A percentile compares a stretch with the other conserved stretches of the same genome.
Conservation (phyloP, 2,888 invertebrate species). For the Coelinius sp. region DNA sequence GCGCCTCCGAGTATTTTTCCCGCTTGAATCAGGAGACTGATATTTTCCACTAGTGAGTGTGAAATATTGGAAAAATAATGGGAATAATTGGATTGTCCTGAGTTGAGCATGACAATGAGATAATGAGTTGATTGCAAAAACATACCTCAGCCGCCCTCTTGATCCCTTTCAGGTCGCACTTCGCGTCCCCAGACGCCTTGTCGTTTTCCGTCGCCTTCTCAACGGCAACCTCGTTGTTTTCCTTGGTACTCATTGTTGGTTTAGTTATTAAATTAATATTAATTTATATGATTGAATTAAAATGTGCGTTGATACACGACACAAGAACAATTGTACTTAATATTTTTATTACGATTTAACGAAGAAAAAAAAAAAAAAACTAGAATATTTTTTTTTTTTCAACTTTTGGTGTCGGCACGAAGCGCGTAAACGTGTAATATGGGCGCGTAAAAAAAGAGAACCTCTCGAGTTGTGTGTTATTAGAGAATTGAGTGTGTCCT, state of each 20-base stretch:
- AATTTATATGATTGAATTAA: slow-evolving; percentile 26
- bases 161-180: slow-evolving; percentile 88
- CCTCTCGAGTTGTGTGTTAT: slow-evolving; percentile 22
- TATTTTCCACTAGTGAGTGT: background rate
- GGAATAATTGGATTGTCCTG: background rate
- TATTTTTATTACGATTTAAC: background rate
- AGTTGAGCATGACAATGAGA: background rate
- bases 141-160: slow-evolving; percentile 92
- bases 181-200: slow-evolving; percentile 80
- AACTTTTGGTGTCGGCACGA: slow-evolving; percentile 23
- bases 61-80: background rate
- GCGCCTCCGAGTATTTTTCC: slow-evolving; percentile 14
- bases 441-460: slow-evolving; percentile 41
- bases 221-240: slow-evolving; percentile 89
- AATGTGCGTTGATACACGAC: slow-evolving; percentile 38
- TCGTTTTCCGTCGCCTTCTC: slow-evolving; percentile 86
- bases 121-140: slow-evolving; percentile 55
- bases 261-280: slow-evolving; percentile 34
- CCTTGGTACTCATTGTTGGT: slow-evolving; percentile 82
- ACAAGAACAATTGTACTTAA: background rate
- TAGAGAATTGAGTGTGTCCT: slow-evolving; percentile 53
- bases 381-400: slow-evolving; percentile 13
- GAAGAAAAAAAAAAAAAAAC: slow-evolving; percentile 7
- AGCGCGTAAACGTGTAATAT: slow-evolving; percentile 44
- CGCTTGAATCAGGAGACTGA: slow-evolving; percentile 5